phyloP scores from a whole-genome alignment of 2,113 vertebrate species.

The Naja naja region DNA sequence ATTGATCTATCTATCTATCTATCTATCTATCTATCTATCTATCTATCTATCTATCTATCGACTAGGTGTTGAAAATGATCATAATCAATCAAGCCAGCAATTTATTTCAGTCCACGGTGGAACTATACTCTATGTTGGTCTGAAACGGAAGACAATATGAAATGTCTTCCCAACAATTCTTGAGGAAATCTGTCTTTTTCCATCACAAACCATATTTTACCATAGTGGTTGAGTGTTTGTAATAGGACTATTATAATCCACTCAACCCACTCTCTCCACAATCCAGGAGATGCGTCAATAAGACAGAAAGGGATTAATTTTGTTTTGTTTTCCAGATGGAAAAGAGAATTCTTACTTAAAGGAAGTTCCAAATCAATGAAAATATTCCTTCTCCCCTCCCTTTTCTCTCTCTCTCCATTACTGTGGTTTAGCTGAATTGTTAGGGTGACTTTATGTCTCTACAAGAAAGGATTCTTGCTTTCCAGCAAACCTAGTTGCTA shows the following conservation, averaged over 20 bases:
- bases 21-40: no score
- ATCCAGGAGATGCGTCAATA: background rate
- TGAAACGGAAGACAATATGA: background rate
- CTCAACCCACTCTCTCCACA: background rate
- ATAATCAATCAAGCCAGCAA: background rate
- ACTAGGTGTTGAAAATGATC: background rate
- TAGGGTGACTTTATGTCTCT: constrained; percentile 48
- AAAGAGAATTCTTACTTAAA: constrained; percentile 28
- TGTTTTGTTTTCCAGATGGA: constrained; percentile 46
- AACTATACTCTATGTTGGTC: background rate
- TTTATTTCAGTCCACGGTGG: background rate
- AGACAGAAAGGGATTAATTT: background rate
- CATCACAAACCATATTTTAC: no score
- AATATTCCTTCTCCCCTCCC: constrained; percentile 17
- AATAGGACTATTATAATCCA: background rate
- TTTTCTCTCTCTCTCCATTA: constrained; percentile 11
- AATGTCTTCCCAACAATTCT: background rate
- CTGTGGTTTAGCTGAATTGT: constrained; percentile 39
- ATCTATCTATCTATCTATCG: no score
- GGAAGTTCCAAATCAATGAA: background rate
- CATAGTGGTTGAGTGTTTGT: accelerated
- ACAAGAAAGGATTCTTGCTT: constrained; percentile 59
- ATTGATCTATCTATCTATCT: no score
- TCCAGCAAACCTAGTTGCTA: constrained; percentile 69
- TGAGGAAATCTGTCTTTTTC: accelerated